Conservation (phyloP, 2,888 invertebrate species). For the Conomelus anceps region DNA sequence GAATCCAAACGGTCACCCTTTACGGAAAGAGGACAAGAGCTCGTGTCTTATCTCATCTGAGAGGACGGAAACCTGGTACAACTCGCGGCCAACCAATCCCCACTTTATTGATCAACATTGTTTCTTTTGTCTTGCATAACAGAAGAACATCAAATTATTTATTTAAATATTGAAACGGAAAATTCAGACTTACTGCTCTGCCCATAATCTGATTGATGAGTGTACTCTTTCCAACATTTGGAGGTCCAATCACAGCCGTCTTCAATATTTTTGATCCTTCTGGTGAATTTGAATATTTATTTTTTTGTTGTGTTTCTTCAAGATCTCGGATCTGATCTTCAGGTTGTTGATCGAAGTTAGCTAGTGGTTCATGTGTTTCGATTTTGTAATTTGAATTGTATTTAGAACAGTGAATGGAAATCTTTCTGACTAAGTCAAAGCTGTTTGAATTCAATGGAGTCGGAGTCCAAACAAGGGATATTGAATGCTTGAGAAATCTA, state of each 20-base stretch:
- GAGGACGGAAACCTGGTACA: too few species aligned
- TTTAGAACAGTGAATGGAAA: not conserved
- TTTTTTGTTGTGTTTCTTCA: not conserved
- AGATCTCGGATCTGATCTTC: not conserved
- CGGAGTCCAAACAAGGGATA: not conserved
- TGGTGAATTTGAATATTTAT: not conserved
- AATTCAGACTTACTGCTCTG: slow-evolving; percentile 55
- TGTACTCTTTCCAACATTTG: slow-evolving; percentile 95
- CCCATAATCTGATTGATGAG: slow-evolving; percentile 80
- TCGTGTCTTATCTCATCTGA: too few species aligned
- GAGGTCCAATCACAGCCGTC: slow-evolving; percentile 84
- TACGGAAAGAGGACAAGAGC: too few species aligned
- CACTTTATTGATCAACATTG: too few species aligned
- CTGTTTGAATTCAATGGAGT: not conserved
- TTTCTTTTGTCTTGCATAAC: too few species aligned
- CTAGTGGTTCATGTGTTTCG: not conserved
- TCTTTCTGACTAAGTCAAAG: not conserved
- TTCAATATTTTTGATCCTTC: slow-evolving; percentile 46
- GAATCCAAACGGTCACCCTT: too few species aligned
- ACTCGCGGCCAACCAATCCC: too few species aligned
- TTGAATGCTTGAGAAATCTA: not conserved
- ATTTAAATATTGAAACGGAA: not conserved
- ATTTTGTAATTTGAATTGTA: not conserved
- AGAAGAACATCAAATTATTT: not conserved
- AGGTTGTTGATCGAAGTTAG: not conserved